Evolutionary conservation across 2,113 vertebrate genomes (phyloP), one percentile per base, ranked within the genome.

Genomic region (Alosa alosa): DNA sequence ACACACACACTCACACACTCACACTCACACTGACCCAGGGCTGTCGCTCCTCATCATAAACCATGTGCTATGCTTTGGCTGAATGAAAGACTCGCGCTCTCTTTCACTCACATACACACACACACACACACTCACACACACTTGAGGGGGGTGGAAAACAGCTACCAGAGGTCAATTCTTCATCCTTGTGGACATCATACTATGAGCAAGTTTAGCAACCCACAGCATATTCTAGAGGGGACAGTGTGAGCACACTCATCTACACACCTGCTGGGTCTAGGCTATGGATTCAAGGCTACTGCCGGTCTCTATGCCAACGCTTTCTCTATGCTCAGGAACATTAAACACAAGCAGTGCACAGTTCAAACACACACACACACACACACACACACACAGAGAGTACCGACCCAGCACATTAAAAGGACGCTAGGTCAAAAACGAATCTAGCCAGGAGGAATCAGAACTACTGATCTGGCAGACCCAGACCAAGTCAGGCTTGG

Each of bases 371-470:
- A 81, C 86, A 88, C 22, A 85, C 47, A 87, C 49, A 50, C 82
- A 88, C 64, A 72, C 68, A 75, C 57, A 60, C 57, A 64, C 57
- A 64, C 57, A 50, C 86, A 82, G 55, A 88, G 88, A 85, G 93
- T 94, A 94, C 93, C 93, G 90, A 92, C 92, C 90, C 88, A 86
- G 91, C 15, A 68, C 88, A 68, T 86, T 55, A 50, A 87, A 93
- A 93, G 90, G 91, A 90, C 92, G 87, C 64, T 72, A 25, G 9
- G 88, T 89, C 47, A 13, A 13, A 13, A 49, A 11, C 47, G 47
- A 49, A 49, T 89, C 78, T 85, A 4, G 22, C 86, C 47, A 78
- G 49, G 82, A 87, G 87, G 88, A 90, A 85, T 31, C 31, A 91
- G 85, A 0, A 87, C 89, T 90, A 11, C 64, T 31, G 22, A 64